phyloP scores from a whole-genome alignment of 2,888 invertebrate genomes.

The Drosophila cognata region DNA sequence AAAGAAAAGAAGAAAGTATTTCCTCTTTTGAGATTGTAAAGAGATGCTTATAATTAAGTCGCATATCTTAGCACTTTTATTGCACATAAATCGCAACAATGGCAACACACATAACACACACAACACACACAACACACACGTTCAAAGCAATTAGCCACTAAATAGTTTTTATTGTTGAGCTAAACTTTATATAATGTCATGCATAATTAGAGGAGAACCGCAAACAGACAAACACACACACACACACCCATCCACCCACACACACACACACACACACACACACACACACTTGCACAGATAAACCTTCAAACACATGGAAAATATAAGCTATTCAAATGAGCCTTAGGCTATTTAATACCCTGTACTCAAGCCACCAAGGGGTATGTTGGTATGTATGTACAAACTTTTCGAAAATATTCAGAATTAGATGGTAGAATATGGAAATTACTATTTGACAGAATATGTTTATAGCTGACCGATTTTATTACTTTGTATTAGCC shows the following conservation, averaged over 20 bases:
- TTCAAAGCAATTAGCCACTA: constrained; percentile 69
- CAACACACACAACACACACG: background rate
- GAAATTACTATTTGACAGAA: background rate
- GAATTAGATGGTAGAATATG: background rate
- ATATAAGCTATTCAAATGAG: constrained; percentile 28
- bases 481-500: background rate
- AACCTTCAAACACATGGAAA: constrained; percentile 3
- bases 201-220: constrained; percentile 64
- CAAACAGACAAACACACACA: constrained; percentile 4
- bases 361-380: background rate
- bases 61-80: background rate
- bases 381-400: background rate
- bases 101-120: constrained; percentile 11
- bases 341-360: constrained; percentile 46
- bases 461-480: background rate
- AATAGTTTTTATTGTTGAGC: constrained; percentile 79
- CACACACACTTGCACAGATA: constrained; percentile 6
- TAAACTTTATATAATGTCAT: constrained; percentile 77
- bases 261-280: constrained; percentile 12
- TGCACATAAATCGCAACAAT: constrained; percentile 1
- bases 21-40: background rate
- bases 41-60: background rate
- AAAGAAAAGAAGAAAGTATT: background rate
- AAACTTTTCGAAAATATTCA: background rate
- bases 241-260: constrained; percentile 6